Evolutionary conservation across 2,113 vertebrate genomes (phyloP), one percentile per base, ranked within the genome.

Genomic region (Grammomys surdaster): DNA sequence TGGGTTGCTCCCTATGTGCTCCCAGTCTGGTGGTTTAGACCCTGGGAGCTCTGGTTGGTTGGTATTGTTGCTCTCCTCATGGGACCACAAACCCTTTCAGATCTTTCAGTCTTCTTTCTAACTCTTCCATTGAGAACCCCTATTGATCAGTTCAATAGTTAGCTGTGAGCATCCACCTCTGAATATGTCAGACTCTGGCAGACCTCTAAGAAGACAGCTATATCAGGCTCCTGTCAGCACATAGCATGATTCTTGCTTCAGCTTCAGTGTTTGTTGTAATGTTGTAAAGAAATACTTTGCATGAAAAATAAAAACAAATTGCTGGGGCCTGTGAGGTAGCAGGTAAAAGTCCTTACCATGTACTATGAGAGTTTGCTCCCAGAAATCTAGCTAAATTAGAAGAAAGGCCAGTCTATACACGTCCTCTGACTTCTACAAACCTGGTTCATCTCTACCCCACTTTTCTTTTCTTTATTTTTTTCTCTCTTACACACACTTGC

Each of bases 231-330:
- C 40, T 40, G 40, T 40, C 40, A 43, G 46, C 46, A 48, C 28
- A 75, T 88, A 43, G 36, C 85, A 11, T 48, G 40, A 63, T 94
- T 94, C 40, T n/a, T 96, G 6, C 17, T 75, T 96, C 33, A 94
- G 22, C 28, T 89, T 92, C 24, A 95, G 75, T 80, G 58, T 90
- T 97, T 69, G 36, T 58, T 84, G 1, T 65, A 43, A 46, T 88
- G 22, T 85, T 54, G 6, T 95, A 60, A 92, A 90, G 58, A 77
- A 51, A 67, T 90, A 65, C 19, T 67, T 8, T 87, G 51, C 12
- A 67, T 67, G 65, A 67, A 67, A 67, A 67, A 67, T 33, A 33
- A 89, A 82, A 77, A 7, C 48, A 36, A 46, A 33, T 48, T 69
- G 46, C 17, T 13, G 84, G 63, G 63, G 10, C 63, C 28, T 22